Evolutionary conservation across 2,888 invertebrate genomes (phyloP), one percentile per base, ranked within the genome.

Genomic region (Archaeoteleia sp.): DNA sequence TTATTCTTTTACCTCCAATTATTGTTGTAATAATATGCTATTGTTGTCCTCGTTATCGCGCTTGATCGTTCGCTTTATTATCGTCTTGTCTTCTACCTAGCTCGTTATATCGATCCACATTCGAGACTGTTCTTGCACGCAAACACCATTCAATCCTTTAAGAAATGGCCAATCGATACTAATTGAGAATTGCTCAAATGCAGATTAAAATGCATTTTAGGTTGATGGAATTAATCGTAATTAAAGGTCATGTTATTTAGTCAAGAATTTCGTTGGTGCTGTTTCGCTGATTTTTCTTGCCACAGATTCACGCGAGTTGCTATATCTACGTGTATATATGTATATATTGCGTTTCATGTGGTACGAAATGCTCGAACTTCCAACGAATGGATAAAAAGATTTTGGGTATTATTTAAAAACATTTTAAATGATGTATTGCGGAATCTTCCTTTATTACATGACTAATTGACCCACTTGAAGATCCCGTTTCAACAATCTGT

Each of bases 381-480:
- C 27, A 9, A 48, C 43, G 34, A 7, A 4, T 29, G 40, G 32
- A 34, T n/a, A 7, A 13, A 25, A 14, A 9, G 17, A 43, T 42
- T 42, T 53, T 42, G 14, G 27, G 32, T 15, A 30, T 54, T 54
- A n/a, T 27, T 10, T 7, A 7, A 23, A 23, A 23, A 23, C 7
- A 7, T 23, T 7, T 23, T 23, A 3, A 7, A 23, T 7, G 23
- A 23, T 1, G 3, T 34, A 2, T 15, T 13, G 32, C 30, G 49
- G 23, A 57, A 51, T 57, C 39, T 49, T 43, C 27, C 20, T 43
- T 40, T 40, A 4, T 23, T 17, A 27, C 30, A 43, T 35, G 60
- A 48, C 39, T 67, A 67, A 67, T 67, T 67, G 67, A 67, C 67
- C 40, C 54, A 39, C 27, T 55, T 43, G 48, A 55, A 67, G 49